Percentiles rank a stretch among this genome's conserved stretches.
These are phyloP conservation scores for Astropecten irregularis DNA, from an alignment of 53 echinoderm and acorn worm genomes.

Conservation along the genomic window DNA sequence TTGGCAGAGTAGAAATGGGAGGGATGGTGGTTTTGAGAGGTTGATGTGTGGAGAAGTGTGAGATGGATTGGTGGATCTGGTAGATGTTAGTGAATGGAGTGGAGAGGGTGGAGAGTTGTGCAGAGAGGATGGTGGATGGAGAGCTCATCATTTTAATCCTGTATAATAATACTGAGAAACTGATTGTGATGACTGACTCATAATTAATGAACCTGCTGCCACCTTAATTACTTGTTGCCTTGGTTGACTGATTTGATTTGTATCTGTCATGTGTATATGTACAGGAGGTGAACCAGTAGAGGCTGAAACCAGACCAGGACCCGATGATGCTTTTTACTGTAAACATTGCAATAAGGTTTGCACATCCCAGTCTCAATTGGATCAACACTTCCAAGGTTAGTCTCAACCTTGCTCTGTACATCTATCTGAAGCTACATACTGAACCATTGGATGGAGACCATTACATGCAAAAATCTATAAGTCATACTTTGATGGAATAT, in stretches of 20 bases:
- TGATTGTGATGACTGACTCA: too few relatives aligned
- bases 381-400: conserved; percentile 22
- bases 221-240: too few relatives aligned
- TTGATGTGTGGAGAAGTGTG: not conserved
- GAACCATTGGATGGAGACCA: not conserved
- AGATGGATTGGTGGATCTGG: too few relatives aligned
- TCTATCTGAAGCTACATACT: not conserved
- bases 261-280: too few relatives aligned
- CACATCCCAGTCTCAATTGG: conserved; percentile 25
- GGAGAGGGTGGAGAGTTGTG: too few relatives aligned
- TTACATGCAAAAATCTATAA: not conserved
- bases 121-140: too few relatives aligned
- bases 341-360: conserved; percentile 3
- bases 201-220: too few relatives aligned
- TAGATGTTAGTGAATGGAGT: too few relatives aligned
- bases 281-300: too few relatives aligned
- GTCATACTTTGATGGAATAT: not conserved
- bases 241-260: too few relatives aligned
- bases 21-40: not conserved
- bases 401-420: not conserved
- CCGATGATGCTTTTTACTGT: not conserved
- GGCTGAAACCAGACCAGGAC: not conserved
- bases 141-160: too few relatives aligned
- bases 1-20: not conserved
- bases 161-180: too few relatives aligned